Evolutionary conservation across 2,113 vertebrate species (phyloP), one percentile per base, ranked within the genome.

Genomic region (Heterotis niloticus): DNA sequence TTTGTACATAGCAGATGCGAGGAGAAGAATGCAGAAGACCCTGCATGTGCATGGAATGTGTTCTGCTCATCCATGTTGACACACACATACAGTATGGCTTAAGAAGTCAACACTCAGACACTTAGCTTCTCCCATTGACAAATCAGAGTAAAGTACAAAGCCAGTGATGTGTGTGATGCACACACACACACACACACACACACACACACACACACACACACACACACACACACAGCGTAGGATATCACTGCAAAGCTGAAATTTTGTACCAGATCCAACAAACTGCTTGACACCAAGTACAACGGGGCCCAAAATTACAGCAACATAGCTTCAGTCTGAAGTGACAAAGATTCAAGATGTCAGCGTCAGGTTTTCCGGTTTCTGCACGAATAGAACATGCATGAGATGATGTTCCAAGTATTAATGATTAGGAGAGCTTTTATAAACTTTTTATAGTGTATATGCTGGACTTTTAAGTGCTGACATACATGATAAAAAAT

Each of bases 171-270:
- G 34, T 44, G 34, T 4, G 7, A 44, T 44, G 34, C 34, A 44
- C 34, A 44, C 64, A n/a, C n/a, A 23, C 59, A 62, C 59, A 62
- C 59, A 62, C 59, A 62, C 59, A 62, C 59, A 20, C 59, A 62
- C 59, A 62, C 59, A 62, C 59, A 62, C 59, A 62, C 71, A 74
- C 71, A 74, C 52, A 57, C 54, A 73, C 64, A n/a, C 64, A n/a
- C 64, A n/a, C 64, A n/a, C 14, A 56, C 71, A 18, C 54, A 54
- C 71, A 56, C 18, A 51, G n/a, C 10, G 29, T 44, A 52, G 9
- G 5, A 11, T 14, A 51, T 20, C 9, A n/a, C 29, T 44, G 26
- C 18, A 34, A 23, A 34, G 34, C 34, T 9, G 11, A n/a, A 14
- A 71, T 71, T 17, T n/a, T 52, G 20, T 54, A 20, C 29, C 29